phyloP scores from a whole-genome alignment of 2,797 vertebrate genomes.

The Channallabes apus region DNA sequence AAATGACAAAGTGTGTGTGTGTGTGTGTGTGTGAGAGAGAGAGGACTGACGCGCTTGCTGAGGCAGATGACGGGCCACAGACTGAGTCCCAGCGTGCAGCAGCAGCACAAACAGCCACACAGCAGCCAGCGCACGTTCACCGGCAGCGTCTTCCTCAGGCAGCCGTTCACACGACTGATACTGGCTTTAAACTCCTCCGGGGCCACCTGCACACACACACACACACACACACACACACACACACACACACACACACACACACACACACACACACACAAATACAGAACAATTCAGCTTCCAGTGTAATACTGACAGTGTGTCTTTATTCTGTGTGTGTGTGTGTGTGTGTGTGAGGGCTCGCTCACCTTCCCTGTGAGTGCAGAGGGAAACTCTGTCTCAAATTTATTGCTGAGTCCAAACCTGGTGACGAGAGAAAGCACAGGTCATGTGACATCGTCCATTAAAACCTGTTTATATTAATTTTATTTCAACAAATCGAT shows the following conservation, averaged over 20 bases:
- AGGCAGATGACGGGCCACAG: conserved; percentile 99
- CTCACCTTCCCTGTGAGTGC: conserved; percentile 95
- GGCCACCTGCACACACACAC: conserved; percentile 62
- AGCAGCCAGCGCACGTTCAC: conserved; percentile 97
- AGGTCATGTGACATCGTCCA: neutral
- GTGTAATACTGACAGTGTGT: too few relatives aligned
- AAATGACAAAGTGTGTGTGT: neutral
- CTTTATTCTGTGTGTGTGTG: too few relatives aligned
- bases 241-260: too few relatives aligned
- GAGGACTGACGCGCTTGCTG: conserved; percentile 92
- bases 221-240: too few relatives aligned
- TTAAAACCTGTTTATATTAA: neutral
- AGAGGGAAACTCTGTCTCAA: conserved; percentile 97
- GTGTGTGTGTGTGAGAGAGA: neutral
- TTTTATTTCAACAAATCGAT: too few relatives aligned
- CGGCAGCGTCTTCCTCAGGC: conserved; percentile 95
- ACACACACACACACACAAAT: too few relatives aligned
- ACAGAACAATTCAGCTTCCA: too few relatives aligned
- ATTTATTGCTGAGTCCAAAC: conserved; percentile 98
- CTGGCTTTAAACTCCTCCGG: conserved; percentile 99
- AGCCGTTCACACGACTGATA: conserved; percentile 93
- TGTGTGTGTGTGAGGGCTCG: too few relatives aligned
- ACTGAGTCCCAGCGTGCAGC: conserved; percentile 97
- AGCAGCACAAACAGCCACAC: conserved; percentile 98
- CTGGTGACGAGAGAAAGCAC: conserved; percentile 64